A percentile compares a stretch with the other conserved stretches of the same genome.
Conservation (phyloP, 1,140 invertebrate genomes). For the Matsumurasca onukii region DNA sequence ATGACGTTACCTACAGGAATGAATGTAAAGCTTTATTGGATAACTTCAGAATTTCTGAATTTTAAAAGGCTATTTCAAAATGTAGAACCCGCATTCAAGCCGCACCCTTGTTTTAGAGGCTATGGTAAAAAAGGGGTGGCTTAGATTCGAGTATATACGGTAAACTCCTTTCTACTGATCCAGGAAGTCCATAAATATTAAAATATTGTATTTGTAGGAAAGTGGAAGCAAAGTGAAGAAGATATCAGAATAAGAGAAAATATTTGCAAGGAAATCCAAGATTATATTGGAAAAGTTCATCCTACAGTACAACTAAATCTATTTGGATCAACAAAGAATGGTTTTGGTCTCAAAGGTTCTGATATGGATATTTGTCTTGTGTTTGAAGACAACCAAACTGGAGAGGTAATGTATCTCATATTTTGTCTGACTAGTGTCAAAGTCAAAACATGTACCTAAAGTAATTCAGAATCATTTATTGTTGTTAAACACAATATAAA, state of each 20-base stretch:
- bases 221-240: conserved; percentile 44
- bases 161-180: no score
- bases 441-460: not conserved
- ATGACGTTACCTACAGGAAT: no score
- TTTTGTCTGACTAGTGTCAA: conserved; percentile 36
- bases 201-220: no score
- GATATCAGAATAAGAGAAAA: conserved; percentile 47
- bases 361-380: conserved; percentile 65
- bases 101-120: no score
- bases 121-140: no score
- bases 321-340: conserved; percentile 65
- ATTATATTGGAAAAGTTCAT: conserved; percentile 43
- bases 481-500: no score
- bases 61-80: no score
- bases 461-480: not conserved
- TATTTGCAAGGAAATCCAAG: conserved; percentile 47
- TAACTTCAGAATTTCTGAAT: no score
- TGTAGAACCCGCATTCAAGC: no score
- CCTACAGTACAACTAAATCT: conserved; percentile 51
- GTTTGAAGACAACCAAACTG: conserved; percentile 48
- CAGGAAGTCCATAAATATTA: no score
- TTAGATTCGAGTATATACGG: no score
- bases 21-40: no score
- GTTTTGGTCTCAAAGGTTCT: conserved; percentile 59
- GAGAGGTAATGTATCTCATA: conserved; percentile 34